Percentiles rank a stretch among this genome's conserved stretches.
These are phyloP conservation scores for Scomberomorus guttatus DNA, from an alignment of 2,797 vertebrate species.

Conservation along the genomic window DNA sequence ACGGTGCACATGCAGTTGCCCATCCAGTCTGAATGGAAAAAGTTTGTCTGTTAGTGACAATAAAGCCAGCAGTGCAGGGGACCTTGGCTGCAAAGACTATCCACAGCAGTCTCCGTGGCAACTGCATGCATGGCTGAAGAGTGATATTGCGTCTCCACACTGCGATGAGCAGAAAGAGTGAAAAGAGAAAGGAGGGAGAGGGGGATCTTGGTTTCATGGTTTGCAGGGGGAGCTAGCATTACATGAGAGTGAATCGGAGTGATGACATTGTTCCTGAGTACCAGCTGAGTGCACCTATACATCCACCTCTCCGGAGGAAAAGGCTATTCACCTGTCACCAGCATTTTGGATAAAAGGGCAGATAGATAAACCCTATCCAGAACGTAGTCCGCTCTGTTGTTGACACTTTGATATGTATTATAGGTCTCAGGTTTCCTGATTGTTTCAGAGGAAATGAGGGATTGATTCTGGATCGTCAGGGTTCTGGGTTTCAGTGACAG, in stretches of 20 bases:
- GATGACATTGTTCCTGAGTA: slow-evolving; percentile 82
- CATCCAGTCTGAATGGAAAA: slow-evolving; percentile 22
- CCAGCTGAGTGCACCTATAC: slow-evolving; percentile 75
- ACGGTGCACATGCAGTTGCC: background rate
- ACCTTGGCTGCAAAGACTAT: slow-evolving; percentile 39
- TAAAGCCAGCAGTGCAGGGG: slow-evolving; percentile 59
- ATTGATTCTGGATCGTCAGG: slow-evolving; percentile 59
- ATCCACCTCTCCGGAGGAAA: slow-evolving; percentile 47
- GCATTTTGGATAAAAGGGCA: slow-evolving; percentile 37
- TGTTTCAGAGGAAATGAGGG: slow-evolving; percentile 64
- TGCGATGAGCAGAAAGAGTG: slow-evolving; percentile 74
- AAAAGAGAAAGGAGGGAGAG: slow-evolving; percentile 67
- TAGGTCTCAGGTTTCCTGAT: slow-evolving; percentile 56
- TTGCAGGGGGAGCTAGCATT: slow-evolving; percentile 76
- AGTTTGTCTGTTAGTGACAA: slow-evolving; percentile 24
- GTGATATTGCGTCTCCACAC: slow-evolving; percentile 72
- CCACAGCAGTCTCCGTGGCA: slow-evolving; percentile 68
- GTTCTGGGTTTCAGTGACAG: slow-evolving; percentile 39
- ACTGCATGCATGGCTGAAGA: slow-evolving; percentile 77
- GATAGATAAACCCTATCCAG: slow-evolving; percentile 40
- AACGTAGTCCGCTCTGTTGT: slow-evolving; percentile 18
- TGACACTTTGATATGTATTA: slow-evolving; percentile 52
- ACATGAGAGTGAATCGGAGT: slow-evolving; percentile 80
- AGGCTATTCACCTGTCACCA: slow-evolving; percentile 64
- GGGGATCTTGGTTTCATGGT: slow-evolving; percentile 79